Conservation (phyloP, 2,888 invertebrate genomes). For the Rhopalosiphum nymphaeae region DNA sequence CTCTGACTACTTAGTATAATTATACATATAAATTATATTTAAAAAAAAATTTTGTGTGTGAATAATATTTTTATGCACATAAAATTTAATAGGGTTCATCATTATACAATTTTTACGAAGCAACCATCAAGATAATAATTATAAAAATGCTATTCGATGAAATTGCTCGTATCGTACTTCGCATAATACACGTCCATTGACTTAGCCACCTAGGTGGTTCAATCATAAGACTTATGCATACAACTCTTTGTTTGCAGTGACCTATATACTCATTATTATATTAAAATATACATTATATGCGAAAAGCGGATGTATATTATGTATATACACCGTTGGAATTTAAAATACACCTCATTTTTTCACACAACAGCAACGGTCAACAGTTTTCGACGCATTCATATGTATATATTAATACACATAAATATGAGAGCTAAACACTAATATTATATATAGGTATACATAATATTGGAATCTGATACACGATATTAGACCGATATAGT, state of each 20-base stretch:
- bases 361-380: background rate
- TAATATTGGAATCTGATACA: conserved; percentile 16
- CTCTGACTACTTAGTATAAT: background rate
- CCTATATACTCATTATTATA: background rate
- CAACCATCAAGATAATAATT: background rate
- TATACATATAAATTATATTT: background rate
- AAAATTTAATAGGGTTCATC: background rate
- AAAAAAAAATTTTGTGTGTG: background rate
- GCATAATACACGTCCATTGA: background rate
- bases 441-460: background rate
- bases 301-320: background rate
- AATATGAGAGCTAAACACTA: too few species aligned
- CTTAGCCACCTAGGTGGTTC: background rate
- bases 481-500: conserved; percentile 17
- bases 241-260: background rate
- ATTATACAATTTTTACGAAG: background rate
- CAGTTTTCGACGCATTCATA: background rate
- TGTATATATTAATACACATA: background rate
- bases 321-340: background rate
- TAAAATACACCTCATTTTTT: background rate
- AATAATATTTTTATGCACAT: background rate
- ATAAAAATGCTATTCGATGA: background rate
- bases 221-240: background rate
- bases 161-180: background rate
- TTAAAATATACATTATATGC: background rate